Base-by-base conservation (phyloP, 2,888 invertebrate species). In the Spodoptera exigua region DNA sequence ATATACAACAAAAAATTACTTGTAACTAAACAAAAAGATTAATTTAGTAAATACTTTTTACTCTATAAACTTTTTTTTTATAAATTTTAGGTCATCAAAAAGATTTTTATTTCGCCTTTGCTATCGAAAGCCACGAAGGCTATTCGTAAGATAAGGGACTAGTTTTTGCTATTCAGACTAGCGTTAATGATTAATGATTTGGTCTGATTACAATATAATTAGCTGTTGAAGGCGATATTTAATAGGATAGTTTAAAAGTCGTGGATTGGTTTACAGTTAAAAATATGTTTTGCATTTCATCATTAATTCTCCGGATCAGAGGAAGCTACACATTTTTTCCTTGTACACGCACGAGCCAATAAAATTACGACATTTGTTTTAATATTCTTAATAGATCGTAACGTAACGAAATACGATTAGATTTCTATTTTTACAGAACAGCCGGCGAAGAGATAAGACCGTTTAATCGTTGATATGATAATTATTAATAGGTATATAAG, bases 91-190 rank as follows among this genome's bases (percentile, higher is more conserved):
- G n/a, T n/a, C n/a, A 17, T 5, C 27, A 14, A 17, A 16, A 35
- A 51, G 39, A 12, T 27, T 18, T 7, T 9, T 39, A n/a, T n/a
- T 27, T 9, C 5, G 36, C n/a, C 1, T 44, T 41, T 37, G 37
- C 37, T 13, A 9, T 45, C 14, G 16, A 56, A 58, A 61, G 47
- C 17, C 34, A 47, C 13, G 56, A 64, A 64, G 67, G 63, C 67
- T 45, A 43, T 51, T 46, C 14, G 54, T 17, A 37, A 59, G 43
- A 70, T 60, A 59, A 53, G 40, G 54, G 27, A 32, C 34, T 0
- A 37, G 14, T 63, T 72, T 67, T 70, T 70, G 45, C 35, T 10
- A 16, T 41, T 51, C 16, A 12, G 52, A 41, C 14, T 27, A 58
- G 13, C 40, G 18, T 37, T 36, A 56, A 51, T 57, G 34, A 70